phyloP scores from a whole-genome alignment of 2,797 vertebrate genomes.

The Allobates femoralis region DNA sequence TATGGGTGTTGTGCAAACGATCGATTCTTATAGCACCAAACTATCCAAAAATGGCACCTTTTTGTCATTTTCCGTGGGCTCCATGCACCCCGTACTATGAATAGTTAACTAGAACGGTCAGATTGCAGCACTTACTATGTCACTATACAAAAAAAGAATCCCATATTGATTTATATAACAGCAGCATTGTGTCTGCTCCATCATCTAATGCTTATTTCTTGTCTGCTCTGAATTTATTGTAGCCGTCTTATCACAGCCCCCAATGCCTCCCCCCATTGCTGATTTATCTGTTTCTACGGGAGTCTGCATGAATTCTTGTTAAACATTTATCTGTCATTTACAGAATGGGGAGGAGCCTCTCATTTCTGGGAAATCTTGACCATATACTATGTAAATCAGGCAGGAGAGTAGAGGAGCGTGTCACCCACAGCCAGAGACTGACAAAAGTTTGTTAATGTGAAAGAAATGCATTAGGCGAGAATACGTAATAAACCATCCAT shows the following conservation, averaged over 20 bases:
- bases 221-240: constrained; percentile 55
- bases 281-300: constrained; percentile 60
- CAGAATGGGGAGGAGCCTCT: constrained; percentile 61
- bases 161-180: constrained; percentile 46
- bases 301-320: constrained; percentile 64
- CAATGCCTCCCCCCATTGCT: constrained; percentile 43
- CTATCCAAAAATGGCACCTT: neutral
- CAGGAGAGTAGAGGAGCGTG: constrained; percentile 27
- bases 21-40: neutral
- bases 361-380: constrained; percentile 62
- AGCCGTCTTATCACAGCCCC: constrained; percentile 55
- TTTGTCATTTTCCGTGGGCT: neutral
- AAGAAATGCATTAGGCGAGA: neutral
- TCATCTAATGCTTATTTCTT: constrained; percentile 59
- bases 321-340: constrained; percentile 65
- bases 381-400: constrained; percentile 61
- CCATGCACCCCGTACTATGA: neutral
- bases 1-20: too few species aligned
- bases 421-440: constrained; percentile 42
- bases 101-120: constrained; percentile 5
- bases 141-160: constrained; percentile 31
- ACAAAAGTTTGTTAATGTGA: constrained; percentile 49
- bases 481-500: neutral
- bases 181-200: constrained; percentile 44
- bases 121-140: constrained; percentile 28